Conservation (phyloP, 2,113 vertebrate species). For the Pelmatolapia mariae region DNA sequence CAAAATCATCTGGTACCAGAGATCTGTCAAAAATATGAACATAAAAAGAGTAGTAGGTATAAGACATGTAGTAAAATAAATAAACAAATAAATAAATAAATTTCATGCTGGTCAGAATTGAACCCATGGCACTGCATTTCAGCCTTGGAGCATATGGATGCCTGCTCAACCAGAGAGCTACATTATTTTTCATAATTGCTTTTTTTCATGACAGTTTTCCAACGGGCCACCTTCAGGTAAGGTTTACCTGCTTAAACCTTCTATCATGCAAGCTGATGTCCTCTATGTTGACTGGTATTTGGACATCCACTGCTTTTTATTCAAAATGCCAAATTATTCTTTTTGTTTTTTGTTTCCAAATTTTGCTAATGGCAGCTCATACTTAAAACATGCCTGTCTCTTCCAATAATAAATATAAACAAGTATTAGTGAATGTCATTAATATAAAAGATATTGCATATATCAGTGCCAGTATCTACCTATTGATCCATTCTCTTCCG, state of each 20-base stretch:
- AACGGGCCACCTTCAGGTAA: not conserved
- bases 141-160: not conserved
- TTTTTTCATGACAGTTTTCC: not conserved
- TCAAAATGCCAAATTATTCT: not conserved
- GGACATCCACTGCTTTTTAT: not conserved
- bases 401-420: not conserved
- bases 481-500: not conserved
- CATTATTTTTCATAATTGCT: not conserved
- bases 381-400: not conserved
- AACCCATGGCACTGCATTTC: not conserved
- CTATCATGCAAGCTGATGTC: not conserved
- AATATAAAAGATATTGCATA: not conserved
- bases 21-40: constrained; percentile 66
- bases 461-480: not conserved
- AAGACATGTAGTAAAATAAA: not conserved
- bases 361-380: not conserved
- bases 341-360: not conserved
- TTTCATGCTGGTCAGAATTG: not conserved
- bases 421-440: not conserved
- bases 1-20: constrained; percentile 92
- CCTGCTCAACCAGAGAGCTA: not conserved
- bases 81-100: no score
- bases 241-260: not conserved
- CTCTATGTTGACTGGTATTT: not conserved
- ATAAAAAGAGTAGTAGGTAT: not conserved